Base-by-base conservation (phyloP, 2,113 vertebrate genomes). In the Copsychus sechellarum region DNA sequence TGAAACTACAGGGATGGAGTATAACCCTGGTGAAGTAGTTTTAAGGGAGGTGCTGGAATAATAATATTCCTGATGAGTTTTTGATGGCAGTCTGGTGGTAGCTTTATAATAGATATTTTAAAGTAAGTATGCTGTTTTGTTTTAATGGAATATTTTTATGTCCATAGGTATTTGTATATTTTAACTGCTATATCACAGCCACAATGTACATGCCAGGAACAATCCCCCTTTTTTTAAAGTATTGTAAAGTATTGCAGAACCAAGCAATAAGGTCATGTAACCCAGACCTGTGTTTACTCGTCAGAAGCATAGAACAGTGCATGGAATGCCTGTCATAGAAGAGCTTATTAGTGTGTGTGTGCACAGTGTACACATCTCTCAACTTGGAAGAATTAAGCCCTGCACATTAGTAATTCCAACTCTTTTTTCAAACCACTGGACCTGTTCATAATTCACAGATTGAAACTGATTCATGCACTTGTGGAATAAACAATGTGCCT, bases 231-330 rank as follows among this genome's bases (percentile, higher is more conserved):
- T 48, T 45, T 36, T 40, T 5, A 15, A 72, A 81, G 22, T 15
- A 34, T 2, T 58, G 50, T 60, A 56, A 83, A 66, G 28, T 83
- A 61, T 60, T 67, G 22, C 24, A 61, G 70, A 91, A 78, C n/a
- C 22, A 64, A 72, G 31, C 12, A 85, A n/a, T 12, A 71, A 33
- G 21, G 21, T 62, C 11, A 3, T 9, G 42, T 60, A 51, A 71
- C 43, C 38, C 24, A 40, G 57, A 36, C 4, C 11, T 2, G 1
- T 67, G n/a, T 56, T 47, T 43, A 15, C 43, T 81, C 0, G 28
- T 81, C 12, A 24, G 36, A 73, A 78, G 13, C 8, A 14, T 31
- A 7, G 19, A 85, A 14, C 0, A 0, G 11, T 51, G 17, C 36
- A 5, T 51, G 61, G 38, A 70, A 51, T 29, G 40, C 56, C 36